Conservation (phyloP, 64 coral and sea anemone genomes). For the Hydrozoanthus tunicans region DNA sequence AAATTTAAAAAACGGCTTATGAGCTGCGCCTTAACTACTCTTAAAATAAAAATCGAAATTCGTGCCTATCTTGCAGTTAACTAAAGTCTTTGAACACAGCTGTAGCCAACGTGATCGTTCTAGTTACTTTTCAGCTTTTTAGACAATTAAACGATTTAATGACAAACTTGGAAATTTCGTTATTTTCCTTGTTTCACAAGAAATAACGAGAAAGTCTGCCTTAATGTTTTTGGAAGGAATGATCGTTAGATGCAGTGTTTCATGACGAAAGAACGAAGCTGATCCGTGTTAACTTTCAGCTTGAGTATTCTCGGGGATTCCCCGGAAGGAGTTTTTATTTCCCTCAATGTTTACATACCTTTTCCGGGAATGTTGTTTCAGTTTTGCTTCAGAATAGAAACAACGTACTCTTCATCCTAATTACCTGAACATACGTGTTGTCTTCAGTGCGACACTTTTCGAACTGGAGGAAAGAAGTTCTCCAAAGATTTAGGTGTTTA, state of each 20-base stretch:
- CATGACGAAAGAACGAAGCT: not conserved
- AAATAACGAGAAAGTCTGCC: not conserved
- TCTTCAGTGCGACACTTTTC: too few relatives aligned
- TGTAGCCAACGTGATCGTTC: too few relatives aligned
- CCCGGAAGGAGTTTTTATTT: not conserved
- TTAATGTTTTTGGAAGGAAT: not conserved
- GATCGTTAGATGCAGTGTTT: not conserved
- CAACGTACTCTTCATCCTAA: too few relatives aligned
- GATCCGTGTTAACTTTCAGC: not conserved
- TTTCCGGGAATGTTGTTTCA: conserved; percentile 43
- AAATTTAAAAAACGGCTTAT: not conserved
- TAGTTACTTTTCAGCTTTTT: too few relatives aligned
- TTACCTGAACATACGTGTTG: too few relatives aligned
- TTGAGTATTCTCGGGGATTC: conserved; percentile 41
- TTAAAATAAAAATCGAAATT: not conserved
- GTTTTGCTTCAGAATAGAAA: conserved; percentile 42
- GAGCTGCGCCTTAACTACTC: not conserved
- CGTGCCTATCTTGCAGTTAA: too few relatives aligned
- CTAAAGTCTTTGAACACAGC: too few relatives aligned
- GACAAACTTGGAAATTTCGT: too few relatives aligned
- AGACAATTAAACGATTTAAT: too few relatives aligned
- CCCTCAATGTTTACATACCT: not conserved
- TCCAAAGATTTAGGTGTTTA: not conserved
- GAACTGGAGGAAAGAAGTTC: not conserved
- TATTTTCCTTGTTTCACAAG: too few relatives aligned